These are phyloP conservation scores for Apamea anceps DNA, from an alignment of 2,888 invertebrate species.

Conservation along the genomic window DNA sequence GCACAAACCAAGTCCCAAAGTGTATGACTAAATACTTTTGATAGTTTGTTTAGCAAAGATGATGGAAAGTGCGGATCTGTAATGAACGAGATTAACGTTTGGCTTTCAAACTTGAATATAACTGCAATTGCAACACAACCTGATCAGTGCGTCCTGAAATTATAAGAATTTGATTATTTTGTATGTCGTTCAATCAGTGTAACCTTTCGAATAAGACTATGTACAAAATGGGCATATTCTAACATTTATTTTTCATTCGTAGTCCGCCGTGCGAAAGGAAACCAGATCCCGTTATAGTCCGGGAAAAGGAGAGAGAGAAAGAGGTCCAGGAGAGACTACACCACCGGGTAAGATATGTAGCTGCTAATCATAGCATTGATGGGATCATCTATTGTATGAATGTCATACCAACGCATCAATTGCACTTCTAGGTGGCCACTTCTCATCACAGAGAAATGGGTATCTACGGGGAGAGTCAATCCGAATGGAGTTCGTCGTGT, in stretches of 20 bases:
- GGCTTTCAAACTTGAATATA: background rate
- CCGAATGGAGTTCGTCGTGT: constrained; percentile 94
- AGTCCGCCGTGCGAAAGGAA: constrained; percentile 81
- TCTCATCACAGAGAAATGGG: constrained; percentile 86
- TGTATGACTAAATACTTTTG: background rate
- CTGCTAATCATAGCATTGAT: background rate
- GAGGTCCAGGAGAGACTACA: constrained; percentile 83
- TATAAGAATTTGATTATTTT: background rate
- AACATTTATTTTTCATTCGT: constrained; percentile 43
- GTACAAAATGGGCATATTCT: background rate
- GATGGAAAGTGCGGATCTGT: background rate
- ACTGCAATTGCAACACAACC: background rate
- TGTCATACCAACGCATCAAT: background rate
- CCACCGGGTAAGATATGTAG: constrained; percentile 78
- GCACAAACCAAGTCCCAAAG: background rate
- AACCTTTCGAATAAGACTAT: background rate
- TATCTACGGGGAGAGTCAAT: constrained; percentile 92
- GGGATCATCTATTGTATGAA: background rate
- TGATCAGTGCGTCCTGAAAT: background rate
- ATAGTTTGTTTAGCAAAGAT: background rate
- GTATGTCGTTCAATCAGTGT: background rate
- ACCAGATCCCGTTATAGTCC: constrained; percentile 73
- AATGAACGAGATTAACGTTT: background rate
- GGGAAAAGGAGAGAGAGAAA: constrained; percentile 84
- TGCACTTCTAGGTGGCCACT: constrained; percentile 77